phyloP scores from a whole-genome alignment of 2,113 vertebrate species.

The Xiphias gladius region DNA sequence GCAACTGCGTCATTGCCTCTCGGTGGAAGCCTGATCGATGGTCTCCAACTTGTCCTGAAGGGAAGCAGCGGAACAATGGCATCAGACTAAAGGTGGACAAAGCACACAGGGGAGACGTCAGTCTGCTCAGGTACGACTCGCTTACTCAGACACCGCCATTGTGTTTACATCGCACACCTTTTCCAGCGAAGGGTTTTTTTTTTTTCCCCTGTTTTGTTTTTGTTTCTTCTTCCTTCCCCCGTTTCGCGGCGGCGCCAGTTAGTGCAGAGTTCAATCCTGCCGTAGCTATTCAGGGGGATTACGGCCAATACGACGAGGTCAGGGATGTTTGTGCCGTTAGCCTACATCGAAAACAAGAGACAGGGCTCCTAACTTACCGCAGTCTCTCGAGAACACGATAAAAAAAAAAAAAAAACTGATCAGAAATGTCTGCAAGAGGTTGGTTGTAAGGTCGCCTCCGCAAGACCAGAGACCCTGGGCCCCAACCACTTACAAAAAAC shows the following conservation, averaged over 20 bases:
- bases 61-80: slow-evolving; percentile 50
- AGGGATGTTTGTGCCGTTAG: slow-evolving; percentile 37
- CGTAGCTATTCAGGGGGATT: slow-evolving; percentile 61
- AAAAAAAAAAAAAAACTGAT: too few species aligned
- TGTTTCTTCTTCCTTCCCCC: not conserved
- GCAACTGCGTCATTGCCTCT: slow-evolving; percentile 70
- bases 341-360: not conserved
- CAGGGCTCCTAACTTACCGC: too few species aligned
- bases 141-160: too few species aligned
- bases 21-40: slow-evolving; percentile 54
- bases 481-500: not conserved
- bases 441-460: not conserved
- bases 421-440: not conserved
- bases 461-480: not conserved
- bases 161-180: not conserved
- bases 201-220: not conserved
- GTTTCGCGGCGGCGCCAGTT: slow-evolving; percentile 12
- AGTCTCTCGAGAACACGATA: too few species aligned
- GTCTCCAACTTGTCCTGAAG: slow-evolving; percentile 22
- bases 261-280: slow-evolving; percentile 47
- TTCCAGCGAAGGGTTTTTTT: not conserved
- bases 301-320: slow-evolving; percentile 49
- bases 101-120: not conserved
- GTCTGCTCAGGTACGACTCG: slow-evolving; percentile 66
- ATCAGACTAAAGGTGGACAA: slow-evolving; percentile 32